Conservation (phyloP, 2,888 invertebrate genomes). For the Notodonta ziczac region DNA sequence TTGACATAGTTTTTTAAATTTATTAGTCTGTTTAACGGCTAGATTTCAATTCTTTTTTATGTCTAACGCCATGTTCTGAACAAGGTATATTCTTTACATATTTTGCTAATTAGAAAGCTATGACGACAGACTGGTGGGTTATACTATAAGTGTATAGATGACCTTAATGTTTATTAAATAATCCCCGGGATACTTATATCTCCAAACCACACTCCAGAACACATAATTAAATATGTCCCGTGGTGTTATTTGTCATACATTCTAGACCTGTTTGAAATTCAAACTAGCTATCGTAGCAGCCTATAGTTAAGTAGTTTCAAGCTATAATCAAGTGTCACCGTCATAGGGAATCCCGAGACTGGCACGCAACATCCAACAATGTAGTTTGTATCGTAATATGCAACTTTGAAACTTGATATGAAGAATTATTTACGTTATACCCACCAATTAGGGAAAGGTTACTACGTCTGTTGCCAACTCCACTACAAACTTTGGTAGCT, state of each 20-base stretch:
- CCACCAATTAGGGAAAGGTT: too few species aligned
- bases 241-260: not conserved
- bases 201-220: not conserved
- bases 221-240: not conserved
- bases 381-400: not conserved
- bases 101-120: too few species aligned
- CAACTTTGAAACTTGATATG: too few species aligned
- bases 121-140: too few species aligned
- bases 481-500: too few species aligned
- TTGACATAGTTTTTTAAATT: not conserved
- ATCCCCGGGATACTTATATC: not conserved
- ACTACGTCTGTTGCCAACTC: too few species aligned
- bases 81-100: too few species aligned
- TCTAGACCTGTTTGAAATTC: not conserved
- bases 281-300: not conserved
- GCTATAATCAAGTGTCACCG: not conserved
- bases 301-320: not conserved
- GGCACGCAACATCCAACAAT: not conserved
- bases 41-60: too few species aligned
- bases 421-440: too few species aligned
- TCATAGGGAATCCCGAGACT: not conserved
- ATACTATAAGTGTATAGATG: too few species aligned
- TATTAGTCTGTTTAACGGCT: too few species aligned
- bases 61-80: too few species aligned
- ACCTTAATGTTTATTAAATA: not conserved